Evolutionary conservation across 2,113 vertebrate genomes (phyloP).

Genomic region (Crotalus viridis): DNA sequence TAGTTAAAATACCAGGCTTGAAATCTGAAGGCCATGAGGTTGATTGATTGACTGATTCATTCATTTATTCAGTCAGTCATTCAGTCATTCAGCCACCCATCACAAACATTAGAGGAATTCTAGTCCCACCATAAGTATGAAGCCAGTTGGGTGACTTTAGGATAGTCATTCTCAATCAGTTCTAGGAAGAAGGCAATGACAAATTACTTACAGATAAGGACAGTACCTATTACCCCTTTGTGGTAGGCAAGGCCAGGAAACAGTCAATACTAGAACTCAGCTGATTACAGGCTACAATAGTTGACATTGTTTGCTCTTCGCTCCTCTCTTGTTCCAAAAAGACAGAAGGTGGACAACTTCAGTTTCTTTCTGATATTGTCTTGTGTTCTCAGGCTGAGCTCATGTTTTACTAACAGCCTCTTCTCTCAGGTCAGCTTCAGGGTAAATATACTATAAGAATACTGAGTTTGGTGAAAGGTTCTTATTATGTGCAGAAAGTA

Average conservation of each 20-base stretch:
- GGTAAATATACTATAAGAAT: neutral
- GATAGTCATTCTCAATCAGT: neutral
- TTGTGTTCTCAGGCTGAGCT: neutral
- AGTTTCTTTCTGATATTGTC: neutral
- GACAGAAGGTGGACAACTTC: neutral
- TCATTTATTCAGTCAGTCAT: neutral
- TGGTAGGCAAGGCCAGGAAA: neutral
- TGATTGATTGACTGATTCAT: neutral
- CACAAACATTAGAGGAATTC: neutral
- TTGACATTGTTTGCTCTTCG: neutral
- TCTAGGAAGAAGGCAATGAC: neutral
- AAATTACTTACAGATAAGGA: neutral
- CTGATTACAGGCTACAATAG: neutral
- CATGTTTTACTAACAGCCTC: neutral
- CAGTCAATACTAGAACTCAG: neutral
- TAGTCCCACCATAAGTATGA: neutral
- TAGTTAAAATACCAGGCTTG: neutral
- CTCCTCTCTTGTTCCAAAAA: neutral
- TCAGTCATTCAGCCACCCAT: neutral
- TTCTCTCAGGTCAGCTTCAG: neutral
- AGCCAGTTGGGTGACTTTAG: neutral
- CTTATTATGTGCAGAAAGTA: neutral
- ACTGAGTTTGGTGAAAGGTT: neutral
- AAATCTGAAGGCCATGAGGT: neutral
- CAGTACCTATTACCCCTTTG: neutral